phyloP scores from a whole-genome alignment of 2,113 vertebrate species.

The Cebidichthys violaceus region DNA sequence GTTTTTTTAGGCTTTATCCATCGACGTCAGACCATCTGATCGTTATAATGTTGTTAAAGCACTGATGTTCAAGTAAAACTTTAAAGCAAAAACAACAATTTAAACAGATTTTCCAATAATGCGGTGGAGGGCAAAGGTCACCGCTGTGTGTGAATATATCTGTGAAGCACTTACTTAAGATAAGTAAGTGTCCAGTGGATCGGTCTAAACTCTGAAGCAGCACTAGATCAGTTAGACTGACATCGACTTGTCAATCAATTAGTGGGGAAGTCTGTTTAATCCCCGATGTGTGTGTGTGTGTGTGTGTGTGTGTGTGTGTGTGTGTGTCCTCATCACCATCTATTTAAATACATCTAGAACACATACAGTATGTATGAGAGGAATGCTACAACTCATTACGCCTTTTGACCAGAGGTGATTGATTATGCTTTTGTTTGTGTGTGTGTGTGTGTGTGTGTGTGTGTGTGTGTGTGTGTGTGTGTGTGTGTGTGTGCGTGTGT shows the following conservation, averaged over 20 bases:
- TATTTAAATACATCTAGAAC: too few species aligned
- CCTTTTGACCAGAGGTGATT: too few species aligned
- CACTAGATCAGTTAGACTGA: conserved; percentile 56
- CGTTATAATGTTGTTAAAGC: too few species aligned
- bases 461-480: conserved; percentile 35
- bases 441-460: conserved; percentile 44
- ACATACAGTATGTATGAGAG: too few species aligned
- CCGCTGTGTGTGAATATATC: not conserved
- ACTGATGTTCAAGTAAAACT: too few species aligned
- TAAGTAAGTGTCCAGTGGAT: conserved; percentile 61
- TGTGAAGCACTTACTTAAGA: conserved; percentile 38
- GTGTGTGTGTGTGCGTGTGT: conserved; percentile 21
- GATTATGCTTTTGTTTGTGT: not conserved
- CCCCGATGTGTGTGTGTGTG: conserved; percentile 16
- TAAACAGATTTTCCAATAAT: not conserved
- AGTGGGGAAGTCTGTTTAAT: conserved; percentile 39
- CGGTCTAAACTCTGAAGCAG: conserved; percentile 44
- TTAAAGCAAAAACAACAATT: too few species aligned
- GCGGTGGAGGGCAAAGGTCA: not conserved
- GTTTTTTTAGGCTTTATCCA: too few species aligned
- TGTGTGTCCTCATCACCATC: not conserved
- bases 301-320: conserved; percentile 43
- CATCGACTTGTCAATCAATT: conserved; percentile 70
- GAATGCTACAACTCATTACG: too few species aligned
- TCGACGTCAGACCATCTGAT: too few species aligned